A percentile compares a stretch with the other conserved stretches of the same genome.
Conservation (phyloP, 2,888 invertebrate species). For the Zaprionus bogoriensis region DNA sequence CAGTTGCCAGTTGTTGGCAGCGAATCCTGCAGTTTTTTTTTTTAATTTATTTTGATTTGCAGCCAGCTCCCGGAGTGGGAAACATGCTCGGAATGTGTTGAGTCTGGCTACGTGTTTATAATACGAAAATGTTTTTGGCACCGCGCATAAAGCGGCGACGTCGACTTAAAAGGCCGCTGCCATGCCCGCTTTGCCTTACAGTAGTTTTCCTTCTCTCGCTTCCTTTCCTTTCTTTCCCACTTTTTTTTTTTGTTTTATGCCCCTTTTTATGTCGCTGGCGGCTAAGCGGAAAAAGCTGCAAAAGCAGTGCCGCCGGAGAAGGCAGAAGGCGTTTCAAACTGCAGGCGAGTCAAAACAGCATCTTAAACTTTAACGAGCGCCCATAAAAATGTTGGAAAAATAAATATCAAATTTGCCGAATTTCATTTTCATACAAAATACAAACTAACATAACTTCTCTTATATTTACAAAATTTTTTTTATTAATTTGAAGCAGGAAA, state of each 20-base stretch:
- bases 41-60: slow-evolving; percentile 59
- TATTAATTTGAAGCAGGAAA: too few relatives aligned
- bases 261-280: slow-evolving; percentile 33
- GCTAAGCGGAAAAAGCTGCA: slow-evolving; percentile 5
- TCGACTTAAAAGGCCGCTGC: slow-evolving; percentile 52
- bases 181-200: slow-evolving; percentile 42
- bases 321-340: too few relatives aligned
- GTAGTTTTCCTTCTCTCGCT: slow-evolving; percentile 27
- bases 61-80: slow-evolving; percentile 31
- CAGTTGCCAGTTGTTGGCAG: slow-evolving; percentile 25
- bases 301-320: background rate
- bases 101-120: slow-evolving; percentile 59
- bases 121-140: slow-evolving; percentile 58
- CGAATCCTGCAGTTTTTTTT: slow-evolving; percentile 21
- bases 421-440: too few relatives aligned
- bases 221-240: background rate
- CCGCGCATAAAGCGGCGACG: slow-evolving; percentile 26
- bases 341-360: slow-evolving; percentile 10
- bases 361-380: slow-evolving; percentile 36
- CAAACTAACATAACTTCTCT: too few relatives aligned
- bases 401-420: slow-evolving; percentile 14
- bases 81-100: slow-evolving; percentile 47
- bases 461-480: too few relatives aligned
- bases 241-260: slow-evolving; percentile 10
- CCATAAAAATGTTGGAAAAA: slow-evolving; percentile 30